Evolutionary conservation across 2,888 invertebrate genomes (phyloP).

Genomic region (Ophion slaviceki): DNA sequence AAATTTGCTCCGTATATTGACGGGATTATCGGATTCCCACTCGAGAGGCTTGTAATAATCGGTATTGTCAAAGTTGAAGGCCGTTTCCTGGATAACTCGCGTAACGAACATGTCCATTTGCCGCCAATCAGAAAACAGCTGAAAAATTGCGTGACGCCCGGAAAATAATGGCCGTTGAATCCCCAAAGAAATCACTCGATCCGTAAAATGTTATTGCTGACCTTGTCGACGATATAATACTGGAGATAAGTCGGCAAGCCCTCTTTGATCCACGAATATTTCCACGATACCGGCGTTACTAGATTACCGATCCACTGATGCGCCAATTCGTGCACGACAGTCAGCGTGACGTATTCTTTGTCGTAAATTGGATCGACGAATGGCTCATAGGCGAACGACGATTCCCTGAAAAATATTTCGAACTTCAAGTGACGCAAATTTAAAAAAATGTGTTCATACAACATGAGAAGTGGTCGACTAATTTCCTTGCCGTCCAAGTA

Average conservation of each 20-base stretch:
- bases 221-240: conserved; percentile 79
- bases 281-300: conserved; percentile 76
- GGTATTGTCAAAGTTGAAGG: conserved; percentile 62
- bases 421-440: background rate
- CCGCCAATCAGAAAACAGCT: conserved; percentile 66
- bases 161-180: background rate
- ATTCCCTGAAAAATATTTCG: conserved; percentile 42
- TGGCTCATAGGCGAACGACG: conserved; percentile 58
- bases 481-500: background rate
- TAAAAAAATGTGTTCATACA: background rate
- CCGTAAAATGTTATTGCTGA: conserved; percentile 63
- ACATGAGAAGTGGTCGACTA: background rate
- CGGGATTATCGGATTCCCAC: conserved; percentile 60
- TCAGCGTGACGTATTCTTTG: conserved; percentile 66
- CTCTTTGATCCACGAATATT: conserved; percentile 78
- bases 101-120: conserved; percentile 70
- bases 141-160: background rate
- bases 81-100: conserved; percentile 66
- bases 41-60: conserved; percentile 61
- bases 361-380: conserved; percentile 56
- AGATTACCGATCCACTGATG: conserved; percentile 83
- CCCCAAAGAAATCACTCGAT: background rate
- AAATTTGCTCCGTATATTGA: conserved; percentile 61
- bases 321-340: conserved; percentile 84
- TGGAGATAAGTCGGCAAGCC: conserved; percentile 84